phyloP scores from a whole-genome alignment of 2,888 invertebrate species.

The Trachelus tabidus region DNA sequence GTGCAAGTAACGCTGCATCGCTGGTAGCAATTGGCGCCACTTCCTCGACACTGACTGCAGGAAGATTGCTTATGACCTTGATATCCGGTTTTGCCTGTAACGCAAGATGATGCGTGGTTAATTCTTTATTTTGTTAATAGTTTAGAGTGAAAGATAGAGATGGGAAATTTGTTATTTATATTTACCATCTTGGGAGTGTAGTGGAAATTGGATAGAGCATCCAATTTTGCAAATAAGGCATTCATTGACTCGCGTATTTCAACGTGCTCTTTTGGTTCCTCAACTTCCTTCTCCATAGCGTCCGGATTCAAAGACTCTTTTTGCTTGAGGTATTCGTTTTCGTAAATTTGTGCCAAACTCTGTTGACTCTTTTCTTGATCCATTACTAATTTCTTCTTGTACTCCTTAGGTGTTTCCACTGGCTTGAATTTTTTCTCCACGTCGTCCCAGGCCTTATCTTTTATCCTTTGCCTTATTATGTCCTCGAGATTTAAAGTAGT shows the following conservation, averaged over 20 bases:
- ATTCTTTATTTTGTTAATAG: not conserved
- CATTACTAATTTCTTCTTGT: conserved; percentile 87
- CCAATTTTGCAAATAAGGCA: conserved; percentile 84
- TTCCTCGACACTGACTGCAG: conserved; percentile 94
- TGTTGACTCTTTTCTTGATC: conserved; percentile 95
- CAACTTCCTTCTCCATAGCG: conserved; percentile 69
- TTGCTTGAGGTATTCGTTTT: conserved; percentile 84
- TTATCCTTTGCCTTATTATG: conserved; percentile 90
- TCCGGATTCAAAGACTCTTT: conserved; percentile 71
- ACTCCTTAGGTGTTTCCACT: conserved; percentile 83
- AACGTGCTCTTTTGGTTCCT: conserved; percentile 81
- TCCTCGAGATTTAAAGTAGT: conserved; percentile 89
- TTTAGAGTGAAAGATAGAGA: conserved; percentile 3
- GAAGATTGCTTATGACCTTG: conserved; percentile 89
- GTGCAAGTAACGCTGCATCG: conserved; percentile 87
- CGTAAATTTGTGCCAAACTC: conserved; percentile 94
- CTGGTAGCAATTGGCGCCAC: conserved; percentile 91
- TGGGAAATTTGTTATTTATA: conserved; percentile 2
- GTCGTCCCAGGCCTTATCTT: conserved; percentile 95
- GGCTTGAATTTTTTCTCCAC: conserved; percentile 89
- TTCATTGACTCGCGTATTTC: conserved; percentile 82
- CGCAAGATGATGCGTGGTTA: conserved; percentile 1
- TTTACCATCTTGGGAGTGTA: conserved; percentile 87
- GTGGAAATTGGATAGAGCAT: conserved; percentile 93
- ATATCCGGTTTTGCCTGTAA: conserved; percentile 83